Conservation (phyloP, 2,113 vertebrate genomes). For the Eulemur macaco region DNA sequence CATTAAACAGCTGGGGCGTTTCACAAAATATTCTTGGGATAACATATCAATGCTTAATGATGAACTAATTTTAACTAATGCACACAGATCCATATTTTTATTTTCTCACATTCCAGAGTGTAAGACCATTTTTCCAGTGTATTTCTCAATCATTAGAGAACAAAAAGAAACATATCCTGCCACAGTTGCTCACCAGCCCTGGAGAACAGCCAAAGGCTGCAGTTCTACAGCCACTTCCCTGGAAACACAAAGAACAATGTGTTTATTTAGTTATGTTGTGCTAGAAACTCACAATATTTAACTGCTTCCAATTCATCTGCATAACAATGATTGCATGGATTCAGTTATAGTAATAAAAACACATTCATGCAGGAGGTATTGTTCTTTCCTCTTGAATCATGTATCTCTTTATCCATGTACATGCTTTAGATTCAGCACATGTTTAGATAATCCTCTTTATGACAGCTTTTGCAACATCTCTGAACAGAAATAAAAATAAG, state of each 20-base stretch:
- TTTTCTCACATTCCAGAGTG: background rate
- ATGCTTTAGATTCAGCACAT: conserved; percentile 64
- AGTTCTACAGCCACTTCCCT: conserved; percentile 1
- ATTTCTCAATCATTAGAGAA: conserved; percentile 38
- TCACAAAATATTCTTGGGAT: background rate
- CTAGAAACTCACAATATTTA: conserved; percentile 54
- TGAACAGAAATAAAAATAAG: conserved; percentile 65
- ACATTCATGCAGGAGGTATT: conserved; percentile 17
- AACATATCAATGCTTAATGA: background rate
- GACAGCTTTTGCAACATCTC: conserved; percentile 58
- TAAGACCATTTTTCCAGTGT: conserved; percentile 23
- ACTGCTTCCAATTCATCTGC: conserved; percentile 55
- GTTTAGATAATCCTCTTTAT: conserved; percentile 66
- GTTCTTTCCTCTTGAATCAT: conserved; percentile 51
- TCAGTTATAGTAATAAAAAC: conserved; percentile 50
- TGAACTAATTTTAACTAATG: conserved; percentile 9
- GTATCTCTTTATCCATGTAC: conserved; percentile 27
- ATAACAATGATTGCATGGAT: conserved; percentile 59
- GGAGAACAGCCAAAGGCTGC: background rate
- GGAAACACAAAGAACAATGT: conserved; percentile 48
- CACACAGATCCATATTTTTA: background rate
- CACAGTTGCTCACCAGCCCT: background rate
- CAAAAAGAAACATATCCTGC: background rate
- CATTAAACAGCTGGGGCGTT: background rate
- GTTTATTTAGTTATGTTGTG: conserved; percentile 67